Evolutionary conservation across 1,140 invertebrate genomes (phyloP).

Genomic region (Meloidogyne chitwoodi): DNA sequence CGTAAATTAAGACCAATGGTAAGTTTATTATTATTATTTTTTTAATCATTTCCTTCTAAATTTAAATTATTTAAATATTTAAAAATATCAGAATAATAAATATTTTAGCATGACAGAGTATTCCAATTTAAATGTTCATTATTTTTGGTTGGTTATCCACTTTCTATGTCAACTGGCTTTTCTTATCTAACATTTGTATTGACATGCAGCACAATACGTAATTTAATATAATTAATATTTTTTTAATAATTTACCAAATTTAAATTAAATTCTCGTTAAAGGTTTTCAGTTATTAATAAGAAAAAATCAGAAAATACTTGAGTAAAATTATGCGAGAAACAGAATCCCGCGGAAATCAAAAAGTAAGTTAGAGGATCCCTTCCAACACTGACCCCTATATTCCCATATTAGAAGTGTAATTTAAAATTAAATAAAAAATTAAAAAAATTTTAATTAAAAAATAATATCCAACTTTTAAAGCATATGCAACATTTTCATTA

Average conservation of each 20-base stretch:
- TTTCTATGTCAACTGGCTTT: conserved; percentile 39
- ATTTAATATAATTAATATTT: background rate
- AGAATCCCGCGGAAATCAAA: too few species aligned
- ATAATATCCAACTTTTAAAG: conserved; percentile 12
- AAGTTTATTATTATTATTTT: background rate
- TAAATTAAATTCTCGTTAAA: too few species aligned
- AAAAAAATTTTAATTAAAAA: background rate
- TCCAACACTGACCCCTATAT: too few species aligned
- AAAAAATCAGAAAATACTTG: too few species aligned
- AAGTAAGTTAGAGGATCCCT: too few species aligned
- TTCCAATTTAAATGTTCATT: conserved; percentile 38
- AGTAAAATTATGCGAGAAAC: too few species aligned
- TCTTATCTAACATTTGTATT: conserved; percentile 34
- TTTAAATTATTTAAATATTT: too few species aligned
- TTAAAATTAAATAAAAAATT: too few species aligned
- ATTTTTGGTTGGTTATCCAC: conserved; percentile 32
- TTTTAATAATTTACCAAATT: too few species aligned
- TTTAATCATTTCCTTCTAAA: too few species aligned
- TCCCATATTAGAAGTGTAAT: too few species aligned
- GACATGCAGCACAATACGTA: conserved; percentile 32
- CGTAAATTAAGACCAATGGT: conserved; percentile 3
- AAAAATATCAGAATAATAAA: background rate
- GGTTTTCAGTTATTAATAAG: too few species aligned
- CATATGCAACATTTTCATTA: conserved; percentile 40
- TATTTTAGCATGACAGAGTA: conserved; percentile 32